phyloP scores from a whole-genome alignment of 1,140 invertebrate genomes.

The Pseudomyrmex flavicornis region DNA sequence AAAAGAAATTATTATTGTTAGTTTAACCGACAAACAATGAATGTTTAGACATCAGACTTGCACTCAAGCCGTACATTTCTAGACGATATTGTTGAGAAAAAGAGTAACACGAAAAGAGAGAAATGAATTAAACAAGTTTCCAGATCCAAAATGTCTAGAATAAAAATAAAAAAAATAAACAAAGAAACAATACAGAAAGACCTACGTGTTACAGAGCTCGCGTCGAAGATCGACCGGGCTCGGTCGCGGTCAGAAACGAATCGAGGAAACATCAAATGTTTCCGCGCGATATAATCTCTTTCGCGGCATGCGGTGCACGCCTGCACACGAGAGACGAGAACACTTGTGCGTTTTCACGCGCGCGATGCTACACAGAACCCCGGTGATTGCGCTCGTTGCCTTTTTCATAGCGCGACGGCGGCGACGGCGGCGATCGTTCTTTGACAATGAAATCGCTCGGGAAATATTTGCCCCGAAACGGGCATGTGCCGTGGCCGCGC shows the following conservation, averaged over 20 bases:
- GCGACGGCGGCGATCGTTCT: constrained; percentile 17
- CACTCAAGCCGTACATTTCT: too few species aligned
- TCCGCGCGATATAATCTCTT: constrained; percentile 41
- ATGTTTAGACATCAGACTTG: not conserved
- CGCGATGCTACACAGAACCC: not conserved
- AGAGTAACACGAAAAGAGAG: not conserved
- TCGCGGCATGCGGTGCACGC: constrained; percentile 31
- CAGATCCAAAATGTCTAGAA: too few species aligned
- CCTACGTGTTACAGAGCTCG: not conserved
- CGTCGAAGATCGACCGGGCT: constrained; percentile 17
- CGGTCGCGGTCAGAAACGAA: constrained; percentile 36
- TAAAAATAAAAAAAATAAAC: not conserved
- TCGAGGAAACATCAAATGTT: constrained; percentile 34
- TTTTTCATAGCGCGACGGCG: constrained; percentile 51
- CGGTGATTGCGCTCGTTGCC: constrained; percentile 29
- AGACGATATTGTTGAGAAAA: too few species aligned
- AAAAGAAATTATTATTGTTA: constrained; percentile 20
- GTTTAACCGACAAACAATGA: not conserved
- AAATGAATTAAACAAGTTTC: not conserved
- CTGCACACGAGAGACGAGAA: constrained; percentile 34
- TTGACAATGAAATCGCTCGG: constrained; percentile 58
- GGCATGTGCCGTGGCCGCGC: not conserved
- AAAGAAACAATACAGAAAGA: not conserved
- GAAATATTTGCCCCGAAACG: constrained; percentile 51
- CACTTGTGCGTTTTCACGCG: constrained; percentile 59